phyloP scores from a whole-genome alignment of 2,797 vertebrate species.

The Neopelma chrysocephalum region DNA sequence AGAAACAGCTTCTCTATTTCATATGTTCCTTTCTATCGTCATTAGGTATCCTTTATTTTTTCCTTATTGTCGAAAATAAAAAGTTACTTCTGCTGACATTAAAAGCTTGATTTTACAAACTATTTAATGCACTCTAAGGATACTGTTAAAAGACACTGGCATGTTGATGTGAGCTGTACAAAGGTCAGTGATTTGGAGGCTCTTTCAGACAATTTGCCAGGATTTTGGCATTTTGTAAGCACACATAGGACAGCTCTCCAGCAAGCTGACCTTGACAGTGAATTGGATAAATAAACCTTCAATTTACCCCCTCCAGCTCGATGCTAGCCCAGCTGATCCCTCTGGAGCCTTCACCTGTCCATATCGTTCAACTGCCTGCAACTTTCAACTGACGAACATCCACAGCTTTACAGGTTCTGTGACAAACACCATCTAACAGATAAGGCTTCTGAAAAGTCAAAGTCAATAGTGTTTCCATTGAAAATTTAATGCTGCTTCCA shows the following conservation, averaged over 20 bases:
- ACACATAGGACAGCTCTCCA: slow-evolving; percentile 95
- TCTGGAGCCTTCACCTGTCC: slow-evolving; percentile 98
- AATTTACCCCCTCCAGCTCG: slow-evolving; percentile 93
- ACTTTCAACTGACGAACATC: slow-evolving; percentile 84
- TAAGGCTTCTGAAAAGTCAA: slow-evolving; percentile 91
- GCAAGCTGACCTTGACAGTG: slow-evolving; percentile 99
- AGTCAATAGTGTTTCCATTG: slow-evolving; percentile 92
- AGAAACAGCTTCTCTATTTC: not conserved
- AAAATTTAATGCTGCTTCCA: slow-evolving; percentile 97
- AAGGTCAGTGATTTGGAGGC: slow-evolving; percentile 97
- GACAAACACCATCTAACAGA: slow-evolving; percentile 98
- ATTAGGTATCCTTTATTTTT: slow-evolving; percentile 5
- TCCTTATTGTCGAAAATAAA: slow-evolving; percentile 38
- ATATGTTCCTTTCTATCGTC: not conserved
- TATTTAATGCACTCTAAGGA: slow-evolving; percentile 90
- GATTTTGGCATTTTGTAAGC: slow-evolving; percentile 99
- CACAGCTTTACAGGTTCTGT: slow-evolving; percentile 86
- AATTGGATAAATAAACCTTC: slow-evolving; percentile 99
- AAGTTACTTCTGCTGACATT: slow-evolving; percentile 71
- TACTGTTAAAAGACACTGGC: slow-evolving; percentile 88
- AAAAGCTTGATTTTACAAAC: slow-evolving; percentile 86
- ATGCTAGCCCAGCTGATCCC: slow-evolving; percentile 85
- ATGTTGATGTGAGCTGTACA: slow-evolving; percentile 91
- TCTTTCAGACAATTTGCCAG: slow-evolving; percentile 92
- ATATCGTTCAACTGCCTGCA: slow-evolving; percentile 91